Percentiles rank a stretch among this genome's conserved stretches.
phyloP scores from a whole-genome alignment of 2,113 vertebrate species.

The Carettochelys insculpta region DNA sequence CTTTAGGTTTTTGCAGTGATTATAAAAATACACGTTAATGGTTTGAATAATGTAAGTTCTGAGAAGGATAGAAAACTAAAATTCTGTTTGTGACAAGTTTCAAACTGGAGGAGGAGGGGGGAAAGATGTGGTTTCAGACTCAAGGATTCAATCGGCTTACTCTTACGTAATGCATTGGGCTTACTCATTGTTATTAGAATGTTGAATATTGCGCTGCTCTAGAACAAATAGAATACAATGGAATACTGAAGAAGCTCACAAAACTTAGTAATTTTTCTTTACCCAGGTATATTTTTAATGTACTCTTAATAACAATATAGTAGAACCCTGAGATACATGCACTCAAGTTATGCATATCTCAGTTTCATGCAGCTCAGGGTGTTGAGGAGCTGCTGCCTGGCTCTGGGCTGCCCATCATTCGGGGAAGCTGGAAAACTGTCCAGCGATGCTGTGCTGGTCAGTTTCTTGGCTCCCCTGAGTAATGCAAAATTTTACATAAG shows the following conservation, averaged over 20 bases:
- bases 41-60: neutral
- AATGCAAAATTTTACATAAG: too few relatives aligned
- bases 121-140: constrained; percentile 50
- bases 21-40: neutral
- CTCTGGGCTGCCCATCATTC: too few relatives aligned
- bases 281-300: constrained; percentile 57
- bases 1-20: neutral
- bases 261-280: constrained; percentile 29
- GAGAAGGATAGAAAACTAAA: neutral
- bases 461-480: too few relatives aligned
- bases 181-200: constrained; percentile 62
- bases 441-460: too few relatives aligned
- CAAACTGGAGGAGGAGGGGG: constrained; percentile 40
- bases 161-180: constrained; percentile 67
- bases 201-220: constrained; percentile 50
- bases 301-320: too few relatives aligned
- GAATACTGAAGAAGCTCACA: constrained; percentile 38
- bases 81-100: constrained; percentile 36
- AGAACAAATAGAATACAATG: constrained; percentile 53
- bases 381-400: too few relatives aligned
- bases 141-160: constrained; percentile 68
- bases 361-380: too few relatives aligned
- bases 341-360: too few relatives aligned
- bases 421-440: too few relatives aligned
- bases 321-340: too few relatives aligned